Percentiles rank a stretch among this genome's conserved stretches.
phyloP scores from a whole-genome alignment of 2,888 invertebrate genomes.

The Dryobota labecula region DNA sequence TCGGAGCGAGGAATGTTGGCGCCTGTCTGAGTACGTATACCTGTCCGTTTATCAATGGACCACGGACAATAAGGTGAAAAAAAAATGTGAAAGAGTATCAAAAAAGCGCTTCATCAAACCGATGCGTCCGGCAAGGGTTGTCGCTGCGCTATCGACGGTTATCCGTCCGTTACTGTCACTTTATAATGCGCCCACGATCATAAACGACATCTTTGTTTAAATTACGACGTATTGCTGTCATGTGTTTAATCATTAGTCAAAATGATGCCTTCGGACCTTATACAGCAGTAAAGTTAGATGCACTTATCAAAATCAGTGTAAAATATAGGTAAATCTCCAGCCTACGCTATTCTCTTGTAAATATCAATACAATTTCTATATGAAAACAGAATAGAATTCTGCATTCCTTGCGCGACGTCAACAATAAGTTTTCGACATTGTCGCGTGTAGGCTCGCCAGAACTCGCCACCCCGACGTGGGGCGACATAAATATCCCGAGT shows the following conservation, averaged over 20 bases:
- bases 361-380: slow-evolving; percentile 62
- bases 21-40: slow-evolving; percentile 91
- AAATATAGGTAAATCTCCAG: slow-evolving; percentile 49
- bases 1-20: slow-evolving; percentile 90
- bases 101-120: slow-evolving; percentile 89
- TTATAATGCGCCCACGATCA: slow-evolving; percentile 60
- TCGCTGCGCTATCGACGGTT: slow-evolving; percentile 73
- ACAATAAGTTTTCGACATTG: slow-evolving; percentile 85
- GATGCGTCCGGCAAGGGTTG: slow-evolving; percentile 87
- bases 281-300: slow-evolving; percentile 10
- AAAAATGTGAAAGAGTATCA: slow-evolving; percentile 83
- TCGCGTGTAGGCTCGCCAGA: slow-evolving; percentile 81
- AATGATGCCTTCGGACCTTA: slow-evolving; percentile 3
- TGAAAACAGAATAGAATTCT: slow-evolving; percentile 66
- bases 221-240: slow-evolving; percentile 40
- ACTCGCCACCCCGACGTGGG: slow-evolving; percentile 81
- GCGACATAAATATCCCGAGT: slow-evolving; percentile 87
- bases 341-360: slow-evolving; percentile 57
- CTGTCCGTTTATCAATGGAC: slow-evolving; percentile 91
- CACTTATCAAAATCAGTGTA: slow-evolving; percentile 42
- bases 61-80: slow-evolving; percentile 86
- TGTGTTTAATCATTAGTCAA: slow-evolving; percentile 39
- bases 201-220: slow-evolving; percentile 63
- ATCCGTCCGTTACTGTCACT: slow-evolving; percentile 67
- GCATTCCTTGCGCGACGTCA: slow-evolving; percentile 74